phyloP scores from a whole-genome alignment of 1,140 invertebrate species.

The Drosophila lacteicornis region DNA sequence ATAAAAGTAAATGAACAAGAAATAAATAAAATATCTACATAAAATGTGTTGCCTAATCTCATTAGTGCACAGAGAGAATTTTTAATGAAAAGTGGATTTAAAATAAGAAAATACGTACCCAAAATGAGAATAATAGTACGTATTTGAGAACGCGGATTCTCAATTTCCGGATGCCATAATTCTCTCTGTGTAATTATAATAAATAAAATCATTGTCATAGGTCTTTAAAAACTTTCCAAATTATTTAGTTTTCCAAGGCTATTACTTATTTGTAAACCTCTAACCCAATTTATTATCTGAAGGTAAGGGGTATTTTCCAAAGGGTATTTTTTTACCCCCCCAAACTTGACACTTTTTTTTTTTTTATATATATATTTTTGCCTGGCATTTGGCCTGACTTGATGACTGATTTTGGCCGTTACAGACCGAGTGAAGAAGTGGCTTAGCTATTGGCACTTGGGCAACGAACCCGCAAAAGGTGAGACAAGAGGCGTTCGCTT shows the following conservation, averaged over 20 bases:
- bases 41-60: too few species aligned
- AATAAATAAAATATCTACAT: neutral
- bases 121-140: too few species aligned
- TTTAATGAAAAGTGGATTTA: too few species aligned
- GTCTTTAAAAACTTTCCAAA: too few species aligned
- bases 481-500: slow-evolving; percentile 2
- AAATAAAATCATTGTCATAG: too few species aligned
- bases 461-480: slow-evolving; percentile 21
- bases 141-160: too few species aligned
- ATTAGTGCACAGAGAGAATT: too few species aligned
- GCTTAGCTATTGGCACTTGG: slow-evolving; percentile 15
- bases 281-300: neutral
- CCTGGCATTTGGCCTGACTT: neutral
- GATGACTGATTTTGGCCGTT: slow-evolving; percentile 1
- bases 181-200: too few species aligned
- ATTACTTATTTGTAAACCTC: neutral
- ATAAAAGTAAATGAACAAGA: too few species aligned
- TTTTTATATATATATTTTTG: neutral
- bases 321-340: neutral
- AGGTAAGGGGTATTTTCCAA: neutral
- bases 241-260: neutral
- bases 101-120: too few species aligned
- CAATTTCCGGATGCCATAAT: too few species aligned
- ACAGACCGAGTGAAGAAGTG: neutral
- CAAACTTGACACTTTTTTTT: neutral